Evolutionary conservation across 1,140 invertebrate species (phyloP).

Genomic region (Anagrus nilaparvatae): DNA sequence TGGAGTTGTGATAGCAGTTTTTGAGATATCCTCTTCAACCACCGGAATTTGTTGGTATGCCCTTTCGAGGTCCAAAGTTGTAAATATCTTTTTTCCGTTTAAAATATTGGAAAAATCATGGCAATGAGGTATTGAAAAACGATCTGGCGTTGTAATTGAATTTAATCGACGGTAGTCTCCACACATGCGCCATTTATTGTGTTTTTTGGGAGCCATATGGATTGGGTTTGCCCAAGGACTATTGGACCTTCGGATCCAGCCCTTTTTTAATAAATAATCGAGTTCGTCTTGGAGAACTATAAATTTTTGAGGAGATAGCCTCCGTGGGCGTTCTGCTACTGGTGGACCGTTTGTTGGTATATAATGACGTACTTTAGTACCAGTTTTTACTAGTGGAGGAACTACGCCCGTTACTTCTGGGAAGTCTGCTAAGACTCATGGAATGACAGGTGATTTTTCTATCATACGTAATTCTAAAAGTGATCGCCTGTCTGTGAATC

Average conservation of each 20-base stretch:
- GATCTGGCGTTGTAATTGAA: background rate
- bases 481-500: too few species aligned
- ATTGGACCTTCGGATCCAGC: too few species aligned
- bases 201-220: background rate
- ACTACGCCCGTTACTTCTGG: conserved; percentile 10
- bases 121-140: conserved; percentile 17
- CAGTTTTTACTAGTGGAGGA: too few species aligned
- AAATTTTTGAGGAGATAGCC: conserved; percentile 31
- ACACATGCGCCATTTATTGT: background rate
- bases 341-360: conserved; percentile 26
- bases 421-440: background rate
- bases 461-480: background rate
- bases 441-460: background rate
- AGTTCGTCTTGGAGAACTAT: conserved; percentile 9
- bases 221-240: background rate
- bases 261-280: too few species aligned
- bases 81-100: conserved; percentile 30
- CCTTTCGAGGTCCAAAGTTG: conserved; percentile 35
- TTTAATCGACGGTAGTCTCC: background rate
- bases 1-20: conserved; percentile 28
- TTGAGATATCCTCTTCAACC: conserved; percentile 21
- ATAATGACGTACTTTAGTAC: conserved; percentile 12
- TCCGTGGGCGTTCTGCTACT: conserved; percentile 24
- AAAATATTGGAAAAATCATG: background rate
- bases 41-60: conserved; percentile 41